phyloP scores from a whole-genome alignment of 2,888 invertebrate genomes.

The Drymonia ruficornis region DNA sequence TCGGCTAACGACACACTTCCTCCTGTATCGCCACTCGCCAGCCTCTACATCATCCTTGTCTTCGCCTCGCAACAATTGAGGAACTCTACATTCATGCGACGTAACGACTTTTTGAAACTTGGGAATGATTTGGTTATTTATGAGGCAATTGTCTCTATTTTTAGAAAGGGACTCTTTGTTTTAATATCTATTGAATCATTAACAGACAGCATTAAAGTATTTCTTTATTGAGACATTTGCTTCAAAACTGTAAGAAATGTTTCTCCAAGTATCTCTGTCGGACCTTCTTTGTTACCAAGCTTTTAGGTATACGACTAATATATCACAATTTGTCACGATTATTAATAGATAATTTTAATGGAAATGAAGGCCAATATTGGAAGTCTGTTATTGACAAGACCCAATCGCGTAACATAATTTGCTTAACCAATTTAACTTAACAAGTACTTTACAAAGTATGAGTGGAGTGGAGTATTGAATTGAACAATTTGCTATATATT shows the following conservation, averaged over 20 bases:
- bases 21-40: constrained; percentile 35
- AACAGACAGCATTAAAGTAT: too few relatives aligned
- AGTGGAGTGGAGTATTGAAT: too few relatives aligned
- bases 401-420: too few relatives aligned
- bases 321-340: constrained; percentile 40
- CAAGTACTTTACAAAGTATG: too few relatives aligned
- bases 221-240: too few relatives aligned
- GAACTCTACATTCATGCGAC: constrained; percentile 34
- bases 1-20: constrained; percentile 70
- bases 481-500: too few relatives aligned
- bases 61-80: constrained; percentile 33
- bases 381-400: not conserved
- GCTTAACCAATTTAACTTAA: too few relatives aligned
- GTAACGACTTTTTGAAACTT: constrained; percentile 31
- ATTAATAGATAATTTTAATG: constrained; percentile 19
- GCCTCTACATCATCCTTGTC: constrained; percentile 36
- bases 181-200: too few relatives aligned
- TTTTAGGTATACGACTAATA: not conserved
- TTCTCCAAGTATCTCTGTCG: too few relatives aligned
- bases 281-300: too few relatives aligned
- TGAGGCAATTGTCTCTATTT: not conserved
- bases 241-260: too few relatives aligned
- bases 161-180: not conserved
- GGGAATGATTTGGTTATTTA: constrained; percentile 26
- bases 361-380: not conserved